A percentile compares a stretch with the other conserved stretches of the same genome.
phyloP scores from a whole-genome alignment of 2,888 invertebrate genomes.

The Nomada fabriciana region DNA sequence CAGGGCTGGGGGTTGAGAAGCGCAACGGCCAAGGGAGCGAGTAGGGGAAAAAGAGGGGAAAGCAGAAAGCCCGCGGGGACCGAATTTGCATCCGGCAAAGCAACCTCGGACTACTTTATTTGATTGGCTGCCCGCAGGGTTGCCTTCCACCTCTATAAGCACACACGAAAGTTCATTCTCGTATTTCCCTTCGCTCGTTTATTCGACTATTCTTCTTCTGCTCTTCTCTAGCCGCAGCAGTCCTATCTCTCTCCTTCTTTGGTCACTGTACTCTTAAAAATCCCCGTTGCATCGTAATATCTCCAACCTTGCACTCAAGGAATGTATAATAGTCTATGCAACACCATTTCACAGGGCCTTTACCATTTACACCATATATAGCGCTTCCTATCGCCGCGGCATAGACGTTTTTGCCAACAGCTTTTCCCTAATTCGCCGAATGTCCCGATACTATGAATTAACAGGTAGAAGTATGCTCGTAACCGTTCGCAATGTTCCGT shows the following conservation, averaged over 20 bases:
- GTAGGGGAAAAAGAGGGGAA: conserved; percentile 35
- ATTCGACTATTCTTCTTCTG: conserved; percentile 18
- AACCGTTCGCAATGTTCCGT: no score
- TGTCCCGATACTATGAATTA: no score
- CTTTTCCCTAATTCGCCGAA: no score
- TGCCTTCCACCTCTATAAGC: conserved; percentile 62
- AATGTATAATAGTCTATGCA: no score
- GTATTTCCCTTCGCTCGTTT: conserved; percentile 38
- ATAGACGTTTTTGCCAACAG: no score
- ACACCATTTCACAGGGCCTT: no score
- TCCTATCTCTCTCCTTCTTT: not conserved
- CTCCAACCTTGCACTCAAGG: no score
- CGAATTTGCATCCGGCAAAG: conserved; percentile 80
- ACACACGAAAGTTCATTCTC: conserved; percentile 49
- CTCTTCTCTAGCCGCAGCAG: not conserved
- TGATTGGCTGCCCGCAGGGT: conserved; percentile 79
- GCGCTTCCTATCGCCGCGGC: no score
- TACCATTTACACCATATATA: no score
- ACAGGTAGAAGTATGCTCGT: no score
- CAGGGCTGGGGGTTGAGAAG: conserved; percentile 36
- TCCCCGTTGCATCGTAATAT: conserved; percentile 1
- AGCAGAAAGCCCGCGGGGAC: conserved; percentile 75
- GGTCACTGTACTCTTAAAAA: not conserved
- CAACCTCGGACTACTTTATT: conserved; percentile 81
- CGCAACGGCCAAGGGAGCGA: not conserved